Evolutionary conservation across 64 coral and sea anemone genomes (phyloP).

Genomic region (Montipora sp.): DNA sequence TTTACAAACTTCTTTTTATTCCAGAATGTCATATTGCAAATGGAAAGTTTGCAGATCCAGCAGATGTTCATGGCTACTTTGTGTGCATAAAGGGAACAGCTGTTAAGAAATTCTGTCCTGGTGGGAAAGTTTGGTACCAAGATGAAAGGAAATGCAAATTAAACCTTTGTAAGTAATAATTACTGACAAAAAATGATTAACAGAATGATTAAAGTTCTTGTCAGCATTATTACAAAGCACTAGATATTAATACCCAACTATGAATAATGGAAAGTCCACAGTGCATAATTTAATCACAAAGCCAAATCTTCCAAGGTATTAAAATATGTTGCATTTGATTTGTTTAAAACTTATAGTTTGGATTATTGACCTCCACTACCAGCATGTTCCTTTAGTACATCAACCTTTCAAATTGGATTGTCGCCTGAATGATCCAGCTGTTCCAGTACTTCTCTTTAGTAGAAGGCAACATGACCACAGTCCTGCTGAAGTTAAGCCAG

Average conservation of each 20-base stretch:
- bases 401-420: slow-evolving; percentile 44
- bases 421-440: slow-evolving; percentile 37
- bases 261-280: too few species aligned
- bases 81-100: slow-evolving; percentile 56
- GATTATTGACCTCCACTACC: not conserved
- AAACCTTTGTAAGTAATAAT: not conserved
- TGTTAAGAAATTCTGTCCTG: slow-evolving; percentile 52
- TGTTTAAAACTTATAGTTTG: not conserved
- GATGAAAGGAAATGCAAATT: slow-evolving; percentile 21
- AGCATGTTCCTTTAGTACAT: not conserved
- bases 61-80: slow-evolving; percentile 51
- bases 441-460: slow-evolving; percentile 5
- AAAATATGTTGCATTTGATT: too few species aligned
- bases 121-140: slow-evolving; percentile 30
- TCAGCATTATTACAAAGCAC: too few species aligned
- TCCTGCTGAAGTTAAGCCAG: not conserved
- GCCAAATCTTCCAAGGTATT: too few species aligned
- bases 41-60: slow-evolving; percentile 72
- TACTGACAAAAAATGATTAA: not conserved
- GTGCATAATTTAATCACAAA: too few species aligned
- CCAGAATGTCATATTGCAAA: slow-evolving; percentile 61
- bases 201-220: too few species aligned
- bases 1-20: not conserved
- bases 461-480: not conserved
- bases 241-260: too few species aligned